Conservation (phyloP, 2,797 vertebrate genomes). For the Liparis tanakae region DNA sequence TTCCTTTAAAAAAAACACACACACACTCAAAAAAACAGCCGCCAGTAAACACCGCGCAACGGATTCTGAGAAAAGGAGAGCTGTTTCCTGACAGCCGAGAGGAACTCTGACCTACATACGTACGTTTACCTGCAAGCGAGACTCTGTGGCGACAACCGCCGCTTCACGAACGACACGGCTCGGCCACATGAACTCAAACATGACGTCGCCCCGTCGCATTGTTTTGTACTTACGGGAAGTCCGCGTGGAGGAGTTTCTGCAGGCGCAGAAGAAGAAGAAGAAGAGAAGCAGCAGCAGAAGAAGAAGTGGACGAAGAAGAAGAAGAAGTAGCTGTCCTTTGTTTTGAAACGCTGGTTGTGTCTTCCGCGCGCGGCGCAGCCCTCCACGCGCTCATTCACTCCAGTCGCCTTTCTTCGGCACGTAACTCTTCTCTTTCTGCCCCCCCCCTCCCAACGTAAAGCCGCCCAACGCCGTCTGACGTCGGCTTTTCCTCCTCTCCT, state of each 20-base stretch:
- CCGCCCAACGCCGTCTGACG: constrained; percentile 67
- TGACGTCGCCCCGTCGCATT: not conserved
- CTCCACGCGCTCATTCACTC: constrained; percentile 50
- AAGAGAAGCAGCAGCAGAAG: too few relatives aligned
- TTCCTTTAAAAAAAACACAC: not conserved
- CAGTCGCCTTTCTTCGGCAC: constrained; percentile 48
- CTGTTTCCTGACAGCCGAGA: not conserved
- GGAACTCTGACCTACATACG: not conserved
- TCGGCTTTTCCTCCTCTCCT: constrained; percentile 37
- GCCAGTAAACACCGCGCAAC: not conserved
- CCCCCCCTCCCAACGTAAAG: constrained; percentile 27
- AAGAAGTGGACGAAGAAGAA: not conserved
- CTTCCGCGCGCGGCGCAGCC: constrained; percentile 11
- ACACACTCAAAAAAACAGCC: not conserved
- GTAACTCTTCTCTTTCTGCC: constrained; percentile 25
- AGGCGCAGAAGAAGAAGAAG: not conserved
- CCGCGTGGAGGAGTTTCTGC: not conserved
- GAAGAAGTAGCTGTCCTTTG: constrained; percentile 16
- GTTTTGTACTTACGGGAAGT: constrained; percentile 62
- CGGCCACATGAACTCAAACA: not conserved
- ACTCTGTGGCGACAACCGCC: not conserved
- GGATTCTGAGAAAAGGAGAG: not conserved
- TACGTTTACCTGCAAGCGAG: not conserved
- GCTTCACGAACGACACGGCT: constrained; percentile 2
- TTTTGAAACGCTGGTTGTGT: constrained; percentile 14